Percentiles rank a stretch among this genome's conserved stretches.
Conservation (phyloP, 2,797 vertebrate species). For the Gallirallus australis region DNA sequence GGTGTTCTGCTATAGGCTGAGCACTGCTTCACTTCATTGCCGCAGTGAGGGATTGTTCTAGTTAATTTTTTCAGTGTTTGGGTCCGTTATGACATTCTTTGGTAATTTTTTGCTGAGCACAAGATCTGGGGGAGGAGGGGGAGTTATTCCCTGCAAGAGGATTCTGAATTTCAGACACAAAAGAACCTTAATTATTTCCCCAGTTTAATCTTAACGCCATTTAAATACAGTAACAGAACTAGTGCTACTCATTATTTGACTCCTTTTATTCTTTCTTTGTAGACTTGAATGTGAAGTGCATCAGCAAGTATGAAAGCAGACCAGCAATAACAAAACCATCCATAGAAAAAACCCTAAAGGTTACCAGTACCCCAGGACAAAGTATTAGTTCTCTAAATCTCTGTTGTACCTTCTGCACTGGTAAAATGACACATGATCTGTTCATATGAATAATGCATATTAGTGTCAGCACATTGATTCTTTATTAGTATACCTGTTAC, state of each 20-base stretch:
- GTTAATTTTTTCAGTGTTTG: neutral
- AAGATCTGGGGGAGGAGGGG: neutral
- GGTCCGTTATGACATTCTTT: neutral
- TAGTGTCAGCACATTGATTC: slow-evolving; percentile 1
- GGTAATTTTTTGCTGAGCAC: neutral
- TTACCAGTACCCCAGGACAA: neutral
- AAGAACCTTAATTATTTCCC: neutral
- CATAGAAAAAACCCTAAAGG: neutral
- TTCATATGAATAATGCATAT: neutral
- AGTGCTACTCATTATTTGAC: neutral
- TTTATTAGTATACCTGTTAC: slow-evolving; percentile 6
- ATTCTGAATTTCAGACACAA: neutral
- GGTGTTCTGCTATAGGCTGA: neutral
- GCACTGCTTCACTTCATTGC: neutral
- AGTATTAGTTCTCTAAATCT: neutral
- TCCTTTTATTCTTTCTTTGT: neutral
- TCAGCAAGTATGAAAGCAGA: neutral
- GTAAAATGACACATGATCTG: neutral
- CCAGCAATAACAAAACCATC: neutral
- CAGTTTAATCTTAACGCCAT: neutral
- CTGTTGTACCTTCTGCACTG: slow-evolving; percentile 25
- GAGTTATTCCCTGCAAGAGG: neutral
- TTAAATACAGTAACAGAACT: neutral
- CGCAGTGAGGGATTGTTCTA: neutral
- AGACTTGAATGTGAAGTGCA: slow-evolving; percentile 47